phyloP scores from a whole-genome alignment of 2,888 invertebrate genomes.

The Celastrina argiolus region DNA sequence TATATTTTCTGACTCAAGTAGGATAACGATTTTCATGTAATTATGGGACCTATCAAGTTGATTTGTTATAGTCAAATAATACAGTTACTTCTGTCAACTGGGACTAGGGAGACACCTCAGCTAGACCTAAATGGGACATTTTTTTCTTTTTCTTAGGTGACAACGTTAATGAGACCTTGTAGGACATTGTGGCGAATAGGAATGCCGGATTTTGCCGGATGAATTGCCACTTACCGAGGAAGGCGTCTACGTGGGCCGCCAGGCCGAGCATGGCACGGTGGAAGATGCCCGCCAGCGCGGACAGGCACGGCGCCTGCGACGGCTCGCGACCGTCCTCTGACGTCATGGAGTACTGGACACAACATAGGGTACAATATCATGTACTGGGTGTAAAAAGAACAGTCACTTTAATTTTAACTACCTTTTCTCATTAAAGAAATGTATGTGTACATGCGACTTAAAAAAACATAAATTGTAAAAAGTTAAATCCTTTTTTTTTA shows the following conservation, averaged over 20 bases:
- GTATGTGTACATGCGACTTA: too few relatives aligned
- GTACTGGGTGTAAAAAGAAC: too few relatives aligned
- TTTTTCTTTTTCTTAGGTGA: not conserved
- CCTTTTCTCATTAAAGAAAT: too few relatives aligned
- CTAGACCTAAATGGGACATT: not conserved
- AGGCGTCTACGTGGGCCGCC: slow-evolving; percentile 95
- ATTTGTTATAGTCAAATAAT: too few relatives aligned
- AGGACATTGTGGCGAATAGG: slow-evolving; percentile 62
- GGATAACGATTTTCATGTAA: not conserved
- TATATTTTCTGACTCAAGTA: too few relatives aligned
- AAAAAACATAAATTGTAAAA: too few relatives aligned
- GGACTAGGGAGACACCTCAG: not conserved
- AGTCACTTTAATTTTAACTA: too few relatives aligned
- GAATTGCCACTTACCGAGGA: slow-evolving; percentile 83
- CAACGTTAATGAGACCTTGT: not conserved
- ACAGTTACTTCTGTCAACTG: too few relatives aligned
- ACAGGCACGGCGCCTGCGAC: slow-evolving; percentile 92
- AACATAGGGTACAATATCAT: not conserved
- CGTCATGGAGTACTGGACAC: slow-evolving; percentile 75
- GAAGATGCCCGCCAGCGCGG: slow-evolving; percentile 91
- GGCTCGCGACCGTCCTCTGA: slow-evolving; percentile 89
- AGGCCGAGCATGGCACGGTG: slow-evolving; percentile 95
- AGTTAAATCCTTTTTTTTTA: too few relatives aligned
- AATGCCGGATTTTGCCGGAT: slow-evolving; percentile 61
- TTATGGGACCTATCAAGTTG: not conserved